Base-by-base conservation (phyloP, 1,140 invertebrate genomes). In the Andrena cerasifolii region DNA sequence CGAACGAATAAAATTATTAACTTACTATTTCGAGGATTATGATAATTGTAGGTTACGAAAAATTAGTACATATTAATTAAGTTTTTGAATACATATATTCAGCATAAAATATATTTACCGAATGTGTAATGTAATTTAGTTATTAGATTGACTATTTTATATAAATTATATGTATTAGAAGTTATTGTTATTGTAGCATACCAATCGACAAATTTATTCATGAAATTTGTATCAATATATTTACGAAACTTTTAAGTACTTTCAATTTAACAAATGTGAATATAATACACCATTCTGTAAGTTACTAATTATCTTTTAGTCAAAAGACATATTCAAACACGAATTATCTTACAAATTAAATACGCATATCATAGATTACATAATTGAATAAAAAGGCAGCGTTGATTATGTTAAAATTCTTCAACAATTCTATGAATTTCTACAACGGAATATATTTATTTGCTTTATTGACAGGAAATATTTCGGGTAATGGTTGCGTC, bases 391-490 rank as follows among this genome's bases (percentile, higher is more conserved):
- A 36, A n/a, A 10, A 21, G 1, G 21, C 8, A 40, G 14, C 45
- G 26, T 10, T 16, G 3, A 7, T 61, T 36, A 33, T n/a, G n/a
- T 61, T 49, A 18, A 49, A 24, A 0, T 24, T 36, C 14, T 72
- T 65, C 10, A 8, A 47, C 7, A 28, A n/a, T 45, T 63, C 1
- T 26, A 14, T 16, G 21, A 33, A 66, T n/a, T 16, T 33, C 3
- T 51, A 67, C 31, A 36, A 33, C 2, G 18, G 7, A 24, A 61
- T 14, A 61, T 61, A 21, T 40, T 61, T 61, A 61, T 47, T 61
- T 2, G 0, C n/a, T 16, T 18, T 58, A 31, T 8, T 21, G 10
- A 24, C 3, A 36, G 7, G 8, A 58, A 36, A 36, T 61, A 45
- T 33, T n/a, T n/a, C n/a, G 18, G 49, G 26, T 43, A 45, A 3